Evolutionary conservation across 53 echinoderm and acorn worm species (phyloP).

Genomic region (Mesocentrotus franciscanus): DNA sequence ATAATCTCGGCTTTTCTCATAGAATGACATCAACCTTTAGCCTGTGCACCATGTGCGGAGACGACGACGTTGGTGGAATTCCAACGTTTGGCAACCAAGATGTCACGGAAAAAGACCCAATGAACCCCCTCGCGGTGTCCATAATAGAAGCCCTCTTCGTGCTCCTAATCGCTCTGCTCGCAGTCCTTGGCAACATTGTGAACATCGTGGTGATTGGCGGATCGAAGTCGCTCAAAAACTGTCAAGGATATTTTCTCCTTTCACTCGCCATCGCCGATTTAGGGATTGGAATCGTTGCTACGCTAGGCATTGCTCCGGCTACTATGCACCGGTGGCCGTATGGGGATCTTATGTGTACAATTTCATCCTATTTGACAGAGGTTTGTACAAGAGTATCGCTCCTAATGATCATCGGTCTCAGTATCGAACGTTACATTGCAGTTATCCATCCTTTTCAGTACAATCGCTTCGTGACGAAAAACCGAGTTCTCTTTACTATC

Average conservation of each 20-base stretch:
- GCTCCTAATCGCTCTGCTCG: constrained; percentile 39
- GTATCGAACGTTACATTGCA: constrained; percentile 73
- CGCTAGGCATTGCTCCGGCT: constrained; percentile 54
- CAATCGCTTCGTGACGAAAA: constrained; percentile 59
- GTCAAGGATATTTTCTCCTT: constrained; percentile 69
- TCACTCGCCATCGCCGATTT: constrained; percentile 71
- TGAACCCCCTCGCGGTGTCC: background rate
- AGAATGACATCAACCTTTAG: background rate
- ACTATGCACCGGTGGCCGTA: constrained; percentile 64
- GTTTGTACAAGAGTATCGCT: constrained; percentile 69
- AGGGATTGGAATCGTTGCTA: constrained; percentile 62
- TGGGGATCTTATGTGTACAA: constrained; percentile 41
- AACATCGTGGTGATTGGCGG: constrained; percentile 65
- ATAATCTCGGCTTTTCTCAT: background rate
- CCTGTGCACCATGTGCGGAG: background rate
- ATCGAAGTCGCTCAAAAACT: constrained; percentile 67
- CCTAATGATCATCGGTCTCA: constrained; percentile 63
- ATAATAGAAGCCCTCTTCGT: constrained; percentile 24
- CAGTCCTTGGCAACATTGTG: constrained; percentile 62
- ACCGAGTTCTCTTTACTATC: constrained; percentile 20
- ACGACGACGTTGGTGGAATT: background rate
- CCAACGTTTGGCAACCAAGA: background rate
- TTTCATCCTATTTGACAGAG: constrained; percentile 63
- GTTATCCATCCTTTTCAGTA: constrained; percentile 70
- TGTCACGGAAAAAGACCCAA: background rate